Base-by-base conservation (phyloP, 2,888 invertebrate species). In the Metalampra italica region DNA sequence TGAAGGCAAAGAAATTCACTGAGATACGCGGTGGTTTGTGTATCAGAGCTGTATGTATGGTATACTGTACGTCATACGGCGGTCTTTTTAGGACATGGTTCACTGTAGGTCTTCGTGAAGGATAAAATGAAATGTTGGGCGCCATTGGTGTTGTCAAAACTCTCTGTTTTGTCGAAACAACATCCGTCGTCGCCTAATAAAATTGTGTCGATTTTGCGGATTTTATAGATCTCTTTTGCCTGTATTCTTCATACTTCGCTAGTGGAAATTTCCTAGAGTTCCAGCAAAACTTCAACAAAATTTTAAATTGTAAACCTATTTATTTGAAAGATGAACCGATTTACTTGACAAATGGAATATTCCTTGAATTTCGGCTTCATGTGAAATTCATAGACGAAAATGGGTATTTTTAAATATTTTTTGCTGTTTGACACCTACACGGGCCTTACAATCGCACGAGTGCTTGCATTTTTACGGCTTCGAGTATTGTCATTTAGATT, bases 401-500 rank as follows among this genome's bases (percentile, higher is more conserved):
- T 40, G 22, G 7, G 3, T 15, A 40, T 29, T 29, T 29, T 1
- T 9, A 3, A n/a, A n/a, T n/a, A n/a, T n/a, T n/a, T n/a, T n/a
- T n/a, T n/a, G n/a, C n/a, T n/a, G n/a, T n/a, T n/a, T 60, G 62
- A 63, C 64, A 62, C 66, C 64, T 62, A 66, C 57, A 55, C 66
- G 54, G 41, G 48, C 53, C n/a, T 57, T 51, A 50, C 46, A 51
- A 42, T 39, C 14, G 36, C 15, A 47, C 56, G 48, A 59, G 55
- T 57, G 57, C 54, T 50, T 64, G 63, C 53, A 51, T 58, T 54
- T 68, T 67, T 60, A 64, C 66, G 55, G 56, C 57, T 55, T 72
- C 66, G 55, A 75, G 78, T 75, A 76, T 76, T 78, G 80, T 82
- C 78, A 68, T 68, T 68, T 66, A 78, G 77, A 81, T 80, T 81